A percentile compares a stretch with the other conserved stretches of the same genome.
These are phyloP conservation scores for Limnephilus marmoratus DNA, from an alignment of 2,888 invertebrate genomes.

Conservation along the genomic window DNA sequence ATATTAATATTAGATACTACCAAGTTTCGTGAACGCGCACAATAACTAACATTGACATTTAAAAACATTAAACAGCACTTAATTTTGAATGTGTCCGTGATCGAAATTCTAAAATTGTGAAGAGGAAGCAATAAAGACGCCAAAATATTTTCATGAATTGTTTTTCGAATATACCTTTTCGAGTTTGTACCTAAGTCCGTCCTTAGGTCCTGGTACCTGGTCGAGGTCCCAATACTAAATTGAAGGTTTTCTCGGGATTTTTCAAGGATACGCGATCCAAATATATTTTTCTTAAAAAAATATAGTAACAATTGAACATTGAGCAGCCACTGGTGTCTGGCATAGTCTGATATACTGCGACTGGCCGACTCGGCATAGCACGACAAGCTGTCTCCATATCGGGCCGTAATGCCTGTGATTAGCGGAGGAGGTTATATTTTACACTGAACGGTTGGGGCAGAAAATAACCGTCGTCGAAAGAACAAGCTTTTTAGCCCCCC, in stretches of 20 bases:
- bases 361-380: slow-evolving; percentile 6
- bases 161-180: no score
- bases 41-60: not conserved
- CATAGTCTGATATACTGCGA: not conserved
- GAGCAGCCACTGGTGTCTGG: slow-evolving; percentile 33
- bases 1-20: not conserved
- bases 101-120: not conserved
- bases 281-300: not conserved
- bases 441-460: slow-evolving; percentile 63
- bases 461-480: slow-evolving; percentile 65
- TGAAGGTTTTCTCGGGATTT: not conserved
- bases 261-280: not conserved
- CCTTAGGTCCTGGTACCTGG: no score
- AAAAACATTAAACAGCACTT: not conserved
- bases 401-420: slow-evolving; percentile 62
- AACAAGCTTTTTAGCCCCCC: slow-evolving; percentile 65
- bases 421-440: slow-evolving; percentile 60
- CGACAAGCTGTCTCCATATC: slow-evolving; percentile 57
- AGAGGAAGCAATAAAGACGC: not conserved
- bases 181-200: no score
- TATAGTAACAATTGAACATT: not conserved
- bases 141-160: not conserved
- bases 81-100: not conserved
- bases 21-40: not conserved
- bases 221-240: not conserved